These are phyloP conservation scores for Turnix velox DNA, from an alignment of 2,113 vertebrate genomes.

Conservation along the genomic window DNA sequence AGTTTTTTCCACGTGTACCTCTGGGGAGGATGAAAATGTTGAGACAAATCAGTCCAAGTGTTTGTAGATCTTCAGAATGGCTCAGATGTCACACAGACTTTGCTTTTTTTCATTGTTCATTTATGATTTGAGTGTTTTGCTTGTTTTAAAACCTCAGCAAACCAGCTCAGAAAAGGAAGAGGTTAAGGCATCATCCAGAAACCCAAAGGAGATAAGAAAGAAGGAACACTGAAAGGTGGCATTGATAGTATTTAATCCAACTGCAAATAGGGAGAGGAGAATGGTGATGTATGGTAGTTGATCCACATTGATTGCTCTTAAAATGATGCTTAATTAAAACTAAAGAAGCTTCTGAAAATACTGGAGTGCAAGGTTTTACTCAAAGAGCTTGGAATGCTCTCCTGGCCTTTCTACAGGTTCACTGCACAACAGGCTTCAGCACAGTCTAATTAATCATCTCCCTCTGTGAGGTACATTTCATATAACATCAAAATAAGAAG, in stretches of 20 bases:
- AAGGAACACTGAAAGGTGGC: not conserved
- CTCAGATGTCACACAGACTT: not conserved
- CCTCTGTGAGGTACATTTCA: not conserved
- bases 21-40: not conserved
- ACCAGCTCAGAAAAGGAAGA: not conserved
- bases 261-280: not conserved
- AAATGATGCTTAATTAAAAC: slow-evolving; percentile 33
- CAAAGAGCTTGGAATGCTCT: not conserved
- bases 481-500: not conserved
- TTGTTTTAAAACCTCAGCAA: not conserved
- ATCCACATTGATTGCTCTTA: not conserved
- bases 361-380: not conserved
- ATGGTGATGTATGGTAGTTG: not conserved
- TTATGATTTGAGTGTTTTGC: not conserved
- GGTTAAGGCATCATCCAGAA: not conserved
- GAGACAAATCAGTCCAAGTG: not conserved
- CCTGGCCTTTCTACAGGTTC: not conserved
- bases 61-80: not conserved
- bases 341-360: slow-evolving; percentile 11
- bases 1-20: fast-evolving
- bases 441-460: not conserved
- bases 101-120: not conserved
- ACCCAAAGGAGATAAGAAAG: not conserved
- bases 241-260: not conserved
- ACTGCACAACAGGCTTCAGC: not conserved